Percentiles rank a stretch among this genome's conserved stretches.
These are phyloP conservation scores for Eledone cirrhosa DNA, from an alignment of 2,888 invertebrate genomes.

Conservation along the genomic window DNA sequence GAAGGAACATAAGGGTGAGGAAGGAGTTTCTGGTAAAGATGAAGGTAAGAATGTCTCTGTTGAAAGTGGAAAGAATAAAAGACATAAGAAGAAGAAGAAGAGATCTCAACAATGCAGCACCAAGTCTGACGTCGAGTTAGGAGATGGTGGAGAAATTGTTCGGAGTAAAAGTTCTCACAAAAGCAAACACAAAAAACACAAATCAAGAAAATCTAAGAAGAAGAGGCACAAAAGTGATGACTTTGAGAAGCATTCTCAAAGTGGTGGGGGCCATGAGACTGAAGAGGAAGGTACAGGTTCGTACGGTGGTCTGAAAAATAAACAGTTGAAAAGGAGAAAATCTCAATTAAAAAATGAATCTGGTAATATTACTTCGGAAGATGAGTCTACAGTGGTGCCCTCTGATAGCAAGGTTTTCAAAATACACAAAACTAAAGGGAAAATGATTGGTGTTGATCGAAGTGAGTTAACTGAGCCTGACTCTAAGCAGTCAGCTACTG, in stretches of 20 bases:
- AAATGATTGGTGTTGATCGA: not conserved
- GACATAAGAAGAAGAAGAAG: constrained; percentile 37
- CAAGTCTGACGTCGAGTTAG: constrained; percentile 32
- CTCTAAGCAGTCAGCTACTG: not conserved
- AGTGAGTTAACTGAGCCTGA: not conserved
- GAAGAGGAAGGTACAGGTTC: constrained; percentile 36
- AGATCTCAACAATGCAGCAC: not conserved
- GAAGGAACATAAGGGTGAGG: constrained; percentile 40
- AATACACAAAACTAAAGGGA: constrained; percentile 9
- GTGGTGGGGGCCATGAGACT: constrained; percentile 31
- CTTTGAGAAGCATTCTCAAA: constrained; percentile 32
- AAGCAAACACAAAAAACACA: constrained; percentile 30
- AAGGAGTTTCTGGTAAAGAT: constrained; percentile 37
- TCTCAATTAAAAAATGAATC: constrained; percentile 27
- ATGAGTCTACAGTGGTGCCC: not conserved
- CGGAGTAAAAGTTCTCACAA: constrained; percentile 32
- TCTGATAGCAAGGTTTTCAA: not conserved
- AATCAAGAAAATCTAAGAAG: constrained; percentile 38
- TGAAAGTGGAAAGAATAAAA: constrained; percentile 39
- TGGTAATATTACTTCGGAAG: not conserved
- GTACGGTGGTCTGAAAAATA: constrained; percentile 38
- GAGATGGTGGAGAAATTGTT: constrained; percentile 37
- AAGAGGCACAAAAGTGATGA: constrained; percentile 34
- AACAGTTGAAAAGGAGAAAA: constrained; percentile 44
- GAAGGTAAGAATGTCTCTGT: constrained; percentile 37